phyloP scores from a whole-genome alignment of 2,888 invertebrate genomes.

The Teleiodes luculella region DNA sequence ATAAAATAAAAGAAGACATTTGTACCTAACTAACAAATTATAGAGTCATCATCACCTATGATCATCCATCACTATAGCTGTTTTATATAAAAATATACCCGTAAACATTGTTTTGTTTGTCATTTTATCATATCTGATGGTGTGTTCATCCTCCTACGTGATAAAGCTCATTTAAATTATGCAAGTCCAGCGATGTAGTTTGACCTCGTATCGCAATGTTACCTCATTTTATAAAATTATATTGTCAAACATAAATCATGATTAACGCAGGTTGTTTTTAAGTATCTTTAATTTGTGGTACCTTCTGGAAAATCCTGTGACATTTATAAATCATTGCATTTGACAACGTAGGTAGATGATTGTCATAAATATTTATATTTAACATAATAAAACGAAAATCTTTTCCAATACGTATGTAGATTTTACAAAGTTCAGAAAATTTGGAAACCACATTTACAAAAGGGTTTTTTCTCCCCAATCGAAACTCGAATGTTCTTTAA shows the following conservation, averaged over 20 bases:
- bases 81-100: no score
- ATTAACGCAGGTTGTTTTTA: constrained; percentile 42
- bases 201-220: constrained; percentile 8
- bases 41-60: no score
- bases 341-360: no score
- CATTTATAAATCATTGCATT: not conserved
- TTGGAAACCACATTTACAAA: constrained; percentile 21
- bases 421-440: no score
- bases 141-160: not conserved
- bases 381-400: no score
- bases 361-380: no score
- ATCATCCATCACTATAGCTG: no score
- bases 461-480: constrained; percentile 43
- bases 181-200: not conserved
- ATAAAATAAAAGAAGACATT: no score
- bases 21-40: no score
- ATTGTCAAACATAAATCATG: constrained; percentile 38
- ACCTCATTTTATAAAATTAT: constrained; percentile 8
- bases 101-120: no score
- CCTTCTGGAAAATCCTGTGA: not conserved
- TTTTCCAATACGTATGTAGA: no score
- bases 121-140: no score
- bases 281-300: not conserved
- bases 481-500: constrained; percentile 45
- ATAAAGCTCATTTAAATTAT: constrained; percentile 49